Evolutionary conservation across 92 coral and sea anemone species (phyloP).

Genomic region (Diadumene lineata): DNA sequence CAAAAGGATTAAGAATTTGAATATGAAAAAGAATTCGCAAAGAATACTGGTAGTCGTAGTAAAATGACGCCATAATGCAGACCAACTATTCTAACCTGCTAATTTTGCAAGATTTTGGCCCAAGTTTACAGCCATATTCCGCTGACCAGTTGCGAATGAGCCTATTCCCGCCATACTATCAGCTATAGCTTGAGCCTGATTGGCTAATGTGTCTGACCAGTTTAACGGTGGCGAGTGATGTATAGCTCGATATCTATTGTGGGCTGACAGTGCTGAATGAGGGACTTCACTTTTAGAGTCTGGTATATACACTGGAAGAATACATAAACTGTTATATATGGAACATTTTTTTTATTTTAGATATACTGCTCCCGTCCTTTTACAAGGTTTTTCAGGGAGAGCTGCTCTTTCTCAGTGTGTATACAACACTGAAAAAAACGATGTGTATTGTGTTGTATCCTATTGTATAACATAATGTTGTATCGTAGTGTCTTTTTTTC

Average conservation of each 20-base stretch:
- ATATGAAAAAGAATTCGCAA: too few species aligned
- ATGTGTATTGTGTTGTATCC: too few species aligned
- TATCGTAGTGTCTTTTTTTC: too few species aligned
- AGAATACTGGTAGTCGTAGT: too few species aligned
- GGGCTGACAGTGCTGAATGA: conserved; percentile 70
- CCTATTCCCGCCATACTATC: conserved; percentile 65
- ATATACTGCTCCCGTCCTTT: too few species aligned
- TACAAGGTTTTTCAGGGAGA: too few species aligned
- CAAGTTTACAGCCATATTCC: conserved; percentile 67
- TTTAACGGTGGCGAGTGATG: conserved; percentile 74
- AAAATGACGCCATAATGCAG: too few species aligned
- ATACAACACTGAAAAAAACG: too few species aligned
- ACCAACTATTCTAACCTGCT: conserved; percentile 68
- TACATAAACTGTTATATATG: neutral
- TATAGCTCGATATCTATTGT: conserved; percentile 74
- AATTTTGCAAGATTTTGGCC: conserved; percentile 91
- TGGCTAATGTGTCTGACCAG: conserved; percentile 77
- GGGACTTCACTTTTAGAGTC: conserved; percentile 37
- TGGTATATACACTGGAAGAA: conserved; percentile 28
- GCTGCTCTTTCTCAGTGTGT: too few species aligned
- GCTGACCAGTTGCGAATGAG: conserved; percentile 51
- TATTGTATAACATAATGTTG: too few species aligned
- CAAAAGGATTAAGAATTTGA: too few species aligned
- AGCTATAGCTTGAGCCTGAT: conserved; percentile 71
- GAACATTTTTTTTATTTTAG: neutral